Conservation (phyloP, 1,140 invertebrate species). For the Temnothorax nylanderi region DNA sequence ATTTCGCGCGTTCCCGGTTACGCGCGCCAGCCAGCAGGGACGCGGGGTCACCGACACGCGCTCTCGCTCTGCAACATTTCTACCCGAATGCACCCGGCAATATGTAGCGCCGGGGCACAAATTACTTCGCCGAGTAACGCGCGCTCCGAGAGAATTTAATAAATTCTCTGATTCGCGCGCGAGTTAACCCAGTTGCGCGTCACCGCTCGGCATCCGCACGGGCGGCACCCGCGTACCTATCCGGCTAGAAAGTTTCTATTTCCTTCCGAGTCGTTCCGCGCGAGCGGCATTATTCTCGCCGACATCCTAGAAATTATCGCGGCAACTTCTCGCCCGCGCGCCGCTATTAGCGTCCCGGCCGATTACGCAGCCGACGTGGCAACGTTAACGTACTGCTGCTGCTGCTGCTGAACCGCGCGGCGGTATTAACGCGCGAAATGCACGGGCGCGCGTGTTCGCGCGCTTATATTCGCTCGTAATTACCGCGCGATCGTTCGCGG, state of each 20-base stretch:
- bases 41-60: background rate
- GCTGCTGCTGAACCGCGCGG: too few relatives aligned
- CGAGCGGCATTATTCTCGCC: slow-evolving; percentile 22
- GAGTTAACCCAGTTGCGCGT: slow-evolving; percentile 28
- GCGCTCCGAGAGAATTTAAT: slow-evolving; percentile 55
- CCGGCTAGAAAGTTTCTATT: slow-evolving; percentile 24
- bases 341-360: slow-evolving; percentile 37
- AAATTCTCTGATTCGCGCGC: slow-evolving; percentile 42
- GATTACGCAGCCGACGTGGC: slow-evolving; percentile 43
- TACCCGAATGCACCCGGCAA: slow-evolving; percentile 38
- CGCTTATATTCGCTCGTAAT: slow-evolving; percentile 1
- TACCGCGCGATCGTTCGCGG: slow-evolving; percentile 39
- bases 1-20: slow-evolving; percentile 4
- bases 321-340: slow-evolving; percentile 20
- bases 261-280: slow-evolving; percentile 43
- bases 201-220: slow-evolving; percentile 16
- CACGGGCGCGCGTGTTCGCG: background rate
- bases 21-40: background rate
- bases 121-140: slow-evolving; percentile 58
- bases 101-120: slow-evolving; percentile 46
- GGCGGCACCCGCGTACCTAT: background rate
- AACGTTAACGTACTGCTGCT: background rate
- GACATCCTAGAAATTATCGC: slow-evolving; percentile 37
- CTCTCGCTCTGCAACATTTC: background rate
- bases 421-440: background rate